Evolutionary conservation across 2,888 invertebrate species (phyloP), one percentile per base, ranked within the genome.

Genomic region (Cheilosia variabilis): DNA sequence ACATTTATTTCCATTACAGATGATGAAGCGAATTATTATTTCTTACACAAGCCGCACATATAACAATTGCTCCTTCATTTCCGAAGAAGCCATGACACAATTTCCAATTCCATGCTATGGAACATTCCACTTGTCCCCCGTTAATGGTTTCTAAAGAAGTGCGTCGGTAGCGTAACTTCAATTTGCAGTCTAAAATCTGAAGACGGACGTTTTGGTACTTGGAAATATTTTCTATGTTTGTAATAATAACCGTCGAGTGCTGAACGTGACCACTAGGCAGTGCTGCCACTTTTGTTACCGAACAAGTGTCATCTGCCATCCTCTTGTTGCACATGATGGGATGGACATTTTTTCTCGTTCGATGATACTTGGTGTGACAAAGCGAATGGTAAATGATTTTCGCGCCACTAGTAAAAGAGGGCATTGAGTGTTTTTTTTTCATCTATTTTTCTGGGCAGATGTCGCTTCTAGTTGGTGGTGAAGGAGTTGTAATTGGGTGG

Each of bases 81-180:
- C 19, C 9, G 19, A 19, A 57, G 19, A 31, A 69, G 69, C 69
- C 69, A 15, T 69, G 69, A 69, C 69, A 69, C 69, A 69, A 53
- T 53, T 24, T 22, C 31, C 5, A 31, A 9, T 31, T 31, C 9
- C 27, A 53, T 22, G 52, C 41, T 27, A 52, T 53, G 55, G 43
- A 31, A 22, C 68, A 43, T 41, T 43, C 55, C 43, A 68, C 43
- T 68, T 57, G 45, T 43, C 24, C 24, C 19, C 5, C n/a, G 2
- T 2, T 34, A 1, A 15, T 13, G 10, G 37, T 37, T 13, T 10
- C 10, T 13, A 37, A 4, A 60, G 22, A 43, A 60, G 43, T 43
- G 41, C 66, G 55, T 34, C 55, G 45, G 31, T 24, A 57, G 57
- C 19, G 43, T 24, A 19, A 45, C 45, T 45, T 45, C 17, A 22